Base-by-base conservation (phyloP, 2,888 invertebrate species). In the Eristalinus sepulchralis region DNA sequence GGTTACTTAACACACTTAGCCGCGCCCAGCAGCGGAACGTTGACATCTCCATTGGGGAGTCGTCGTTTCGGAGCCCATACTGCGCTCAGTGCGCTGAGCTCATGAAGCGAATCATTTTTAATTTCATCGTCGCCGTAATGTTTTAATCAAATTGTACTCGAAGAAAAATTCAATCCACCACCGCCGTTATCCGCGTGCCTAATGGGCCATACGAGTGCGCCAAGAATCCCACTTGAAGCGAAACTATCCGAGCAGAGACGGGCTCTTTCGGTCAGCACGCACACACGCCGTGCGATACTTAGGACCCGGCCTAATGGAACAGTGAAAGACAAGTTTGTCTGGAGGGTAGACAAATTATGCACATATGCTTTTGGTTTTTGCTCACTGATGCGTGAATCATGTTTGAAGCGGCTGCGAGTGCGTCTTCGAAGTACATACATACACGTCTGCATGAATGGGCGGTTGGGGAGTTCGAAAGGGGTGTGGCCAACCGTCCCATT, bases 51-150 rank as follows among this genome's bases (percentile, higher is more conserved):
- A 76, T 80, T 71, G 67, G 57, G 6, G 57, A 57, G 11, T 22
- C 22, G 11, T 11, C 13, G 0, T 22, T 47, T n/a, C 39, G 31
- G 4, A n/a, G 17, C 24, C 22, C n/a, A 68, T 39, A 59, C 36
- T 60, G 39, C 20, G 8, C 34, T 62, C 62, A 34, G 24, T 75
- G 39, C 63, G 20, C 68, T 4, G 36, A 63, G 17, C 64, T 67
- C 70, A 80, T 84, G 81, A 81, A 84, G 84, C 84, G 76, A 80
- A 76, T 76, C 84, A 63, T 81, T 81, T 27, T 81, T 57, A 81
- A 81, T 84, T 81, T 84, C 31, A 80, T 5, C 68, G 64, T 79
- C 53, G 33, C 64, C 57, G 80, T 84, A 84, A 84, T 84, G 84
- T 84, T 84, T 84, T 72, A 84, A 84, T 84, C 75, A 75, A 59